Evolutionary conservation across 2,113 vertebrate species (phyloP).

Genomic region (Danionella cerebrum): DNA sequence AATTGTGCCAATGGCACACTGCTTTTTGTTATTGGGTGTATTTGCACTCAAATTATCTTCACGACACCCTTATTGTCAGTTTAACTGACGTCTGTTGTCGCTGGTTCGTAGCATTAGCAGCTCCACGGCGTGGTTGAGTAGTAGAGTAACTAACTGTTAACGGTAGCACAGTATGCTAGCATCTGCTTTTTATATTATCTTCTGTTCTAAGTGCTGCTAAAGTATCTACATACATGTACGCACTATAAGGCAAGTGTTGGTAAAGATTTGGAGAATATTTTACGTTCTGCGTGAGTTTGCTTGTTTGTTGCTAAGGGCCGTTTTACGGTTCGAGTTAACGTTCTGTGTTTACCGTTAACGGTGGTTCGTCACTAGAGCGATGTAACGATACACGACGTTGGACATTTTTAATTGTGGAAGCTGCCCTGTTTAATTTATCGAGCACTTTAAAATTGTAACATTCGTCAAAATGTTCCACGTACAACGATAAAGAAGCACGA

Average conservation of each 20-base stretch:
- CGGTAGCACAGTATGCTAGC: not conserved
- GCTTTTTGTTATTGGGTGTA: not conserved
- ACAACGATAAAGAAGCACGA: no score
- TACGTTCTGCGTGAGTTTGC: not conserved
- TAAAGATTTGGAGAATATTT: no score
- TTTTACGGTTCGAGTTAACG: not conserved
- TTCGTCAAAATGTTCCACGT: no score
- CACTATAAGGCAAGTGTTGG: no score
- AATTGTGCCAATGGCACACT: not conserved
- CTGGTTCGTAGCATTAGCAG: slow-evolving; percentile 9
- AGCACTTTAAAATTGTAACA: no score
- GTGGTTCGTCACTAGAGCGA: no score
- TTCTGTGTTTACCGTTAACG: no score
- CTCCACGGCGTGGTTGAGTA: not conserved
- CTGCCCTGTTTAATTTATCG: no score
- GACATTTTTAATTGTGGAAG: no score
- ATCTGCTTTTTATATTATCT: not conserved
- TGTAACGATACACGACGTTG: no score
- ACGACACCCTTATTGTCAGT: not conserved
- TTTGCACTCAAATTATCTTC: not conserved
- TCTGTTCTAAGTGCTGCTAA: not conserved
- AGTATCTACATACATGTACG: no score
- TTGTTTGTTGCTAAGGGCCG: not conserved
- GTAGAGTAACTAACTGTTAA: not conserved
- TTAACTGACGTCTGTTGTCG: not conserved